These are phyloP conservation scores for Panulirus ornatus DNA, from an alignment of 1,140 invertebrate species.

Conservation along the genomic window DNA sequence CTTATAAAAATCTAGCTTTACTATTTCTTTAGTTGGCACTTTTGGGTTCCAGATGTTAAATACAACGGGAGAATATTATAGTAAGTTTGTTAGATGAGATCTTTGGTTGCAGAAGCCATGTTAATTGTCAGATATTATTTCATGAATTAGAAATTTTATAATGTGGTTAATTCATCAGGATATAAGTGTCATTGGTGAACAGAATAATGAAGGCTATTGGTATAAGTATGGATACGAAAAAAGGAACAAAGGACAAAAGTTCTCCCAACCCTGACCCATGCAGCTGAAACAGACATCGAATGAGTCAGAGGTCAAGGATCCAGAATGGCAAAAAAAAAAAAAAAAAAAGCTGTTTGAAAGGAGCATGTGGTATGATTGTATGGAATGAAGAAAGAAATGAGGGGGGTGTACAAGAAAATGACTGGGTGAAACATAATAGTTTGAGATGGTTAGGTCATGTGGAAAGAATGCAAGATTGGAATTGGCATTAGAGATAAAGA, in stretches of 20 bases:
- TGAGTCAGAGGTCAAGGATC: background rate
- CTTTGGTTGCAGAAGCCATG: background rate
- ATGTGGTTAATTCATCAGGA: background rate
- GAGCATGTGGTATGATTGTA: too few species aligned
- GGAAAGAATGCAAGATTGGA: too few species aligned
- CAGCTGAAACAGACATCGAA: background rate
- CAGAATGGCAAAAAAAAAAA: background rate
- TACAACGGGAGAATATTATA: background rate
- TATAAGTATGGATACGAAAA: background rate
- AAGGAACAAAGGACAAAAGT: background rate
- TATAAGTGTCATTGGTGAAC: background rate
- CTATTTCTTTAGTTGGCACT: background rate
- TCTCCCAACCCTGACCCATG: too few species aligned
- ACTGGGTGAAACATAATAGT: too few species aligned
- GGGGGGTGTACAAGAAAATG: too few species aligned
- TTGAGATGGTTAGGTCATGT: too few species aligned
- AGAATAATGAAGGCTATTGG: background rate
- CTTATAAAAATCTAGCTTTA: background rate
- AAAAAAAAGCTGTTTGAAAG: too few species aligned
- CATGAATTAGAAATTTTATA: background rate
- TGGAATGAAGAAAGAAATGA: too few species aligned
- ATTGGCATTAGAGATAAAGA: too few species aligned
- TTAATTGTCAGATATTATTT: background rate
- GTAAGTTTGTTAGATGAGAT: background rate
- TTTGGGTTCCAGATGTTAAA: background rate